These are phyloP conservation scores for Rhagologus leucostigma DNA, from an alignment of 2,113 vertebrate species.

Conservation along the genomic window DNA sequence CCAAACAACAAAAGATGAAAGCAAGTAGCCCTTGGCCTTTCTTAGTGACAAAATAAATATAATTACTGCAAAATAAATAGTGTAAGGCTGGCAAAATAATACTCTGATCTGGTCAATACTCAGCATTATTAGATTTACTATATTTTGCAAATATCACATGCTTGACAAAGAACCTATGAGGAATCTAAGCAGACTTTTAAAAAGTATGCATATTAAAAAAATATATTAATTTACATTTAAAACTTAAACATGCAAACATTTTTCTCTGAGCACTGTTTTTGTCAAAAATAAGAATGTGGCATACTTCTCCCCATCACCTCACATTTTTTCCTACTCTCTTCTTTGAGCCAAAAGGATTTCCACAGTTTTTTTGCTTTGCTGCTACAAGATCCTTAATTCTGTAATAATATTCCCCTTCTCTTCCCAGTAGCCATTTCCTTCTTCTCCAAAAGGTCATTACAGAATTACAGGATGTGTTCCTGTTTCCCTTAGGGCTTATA, in stretches of 20 bases:
- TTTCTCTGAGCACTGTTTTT: not conserved
- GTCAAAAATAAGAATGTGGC: not conserved
- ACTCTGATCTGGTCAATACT: not conserved
- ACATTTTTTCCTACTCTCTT: not conserved
- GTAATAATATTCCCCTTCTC: not conserved
- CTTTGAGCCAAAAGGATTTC: not conserved
- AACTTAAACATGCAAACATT: not conserved
- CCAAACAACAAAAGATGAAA: not conserved
- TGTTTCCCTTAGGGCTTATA: not conserved
- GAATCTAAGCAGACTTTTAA: not conserved
- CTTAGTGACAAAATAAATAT: not conserved
- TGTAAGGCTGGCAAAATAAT: not conserved
- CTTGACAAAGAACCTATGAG: not conserved
- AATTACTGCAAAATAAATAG: not conserved
- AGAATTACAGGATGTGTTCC: not conserved
- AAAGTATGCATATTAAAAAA: not conserved
- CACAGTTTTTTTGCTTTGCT: not conserved
- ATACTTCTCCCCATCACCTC: not conserved
- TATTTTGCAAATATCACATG: not conserved
- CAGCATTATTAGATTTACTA: not conserved
- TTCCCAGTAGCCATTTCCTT: not conserved
- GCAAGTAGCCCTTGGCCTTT: not conserved
- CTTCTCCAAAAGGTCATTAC: not conserved
- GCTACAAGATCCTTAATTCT: not conserved
- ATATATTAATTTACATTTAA: not conserved